phyloP scores from a whole-genome alignment of 2,113 vertebrate species.

The Rostratula benghalensis region DNA sequence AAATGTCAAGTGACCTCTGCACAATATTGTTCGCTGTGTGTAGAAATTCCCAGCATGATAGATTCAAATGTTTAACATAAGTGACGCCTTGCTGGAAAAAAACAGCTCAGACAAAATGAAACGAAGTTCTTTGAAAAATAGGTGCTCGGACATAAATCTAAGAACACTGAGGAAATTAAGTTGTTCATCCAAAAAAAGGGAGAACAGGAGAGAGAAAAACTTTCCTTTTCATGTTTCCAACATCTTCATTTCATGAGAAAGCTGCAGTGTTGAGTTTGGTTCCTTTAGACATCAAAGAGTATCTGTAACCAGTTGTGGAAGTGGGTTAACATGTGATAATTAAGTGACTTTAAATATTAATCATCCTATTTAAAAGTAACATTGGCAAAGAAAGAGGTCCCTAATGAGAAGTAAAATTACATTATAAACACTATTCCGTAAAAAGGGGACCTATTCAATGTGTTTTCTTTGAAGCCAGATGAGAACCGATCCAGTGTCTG shows the following conservation, averaged over 20 bases:
- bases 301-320: slow-evolving; percentile 7
- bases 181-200: neutral
- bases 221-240: neutral
- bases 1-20: neutral
- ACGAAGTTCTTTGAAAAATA: neutral
- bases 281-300: slow-evolving; percentile 23
- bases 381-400: slow-evolving; percentile 13
- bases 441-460: slow-evolving; percentile 4
- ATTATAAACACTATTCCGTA: neutral
- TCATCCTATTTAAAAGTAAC: slow-evolving; percentile 37
- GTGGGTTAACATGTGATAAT: slow-evolving; percentile 41
- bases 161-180: neutral
- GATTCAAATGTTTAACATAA: neutral
- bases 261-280: neutral
- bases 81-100: neutral
- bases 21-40: neutral
- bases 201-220: neutral
- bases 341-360: slow-evolving; percentile 61
- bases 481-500: neutral
- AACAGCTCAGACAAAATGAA: neutral
- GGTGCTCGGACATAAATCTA: neutral
- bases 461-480: slow-evolving; percentile 34
- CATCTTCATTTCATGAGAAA: neutral
- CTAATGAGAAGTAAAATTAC: slow-evolving; percentile 33
- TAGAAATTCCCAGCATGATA: slow-evolving; percentile 9